These are phyloP conservation scores for Pseudanteris insignis DNA, from an alignment of 2,888 invertebrate species.

Conservation along the genomic window DNA sequence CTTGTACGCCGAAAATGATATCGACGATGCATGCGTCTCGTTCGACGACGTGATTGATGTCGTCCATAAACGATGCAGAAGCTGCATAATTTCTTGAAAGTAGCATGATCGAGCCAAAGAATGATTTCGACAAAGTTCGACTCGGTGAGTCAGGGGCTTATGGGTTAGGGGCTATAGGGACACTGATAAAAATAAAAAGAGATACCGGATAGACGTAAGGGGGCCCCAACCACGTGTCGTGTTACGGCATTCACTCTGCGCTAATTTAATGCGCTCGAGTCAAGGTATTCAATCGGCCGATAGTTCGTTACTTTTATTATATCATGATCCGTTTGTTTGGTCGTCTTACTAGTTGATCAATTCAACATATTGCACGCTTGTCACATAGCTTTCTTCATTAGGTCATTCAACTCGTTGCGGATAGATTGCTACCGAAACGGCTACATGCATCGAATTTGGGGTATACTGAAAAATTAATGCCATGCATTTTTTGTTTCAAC, in stretches of 20 bases:
- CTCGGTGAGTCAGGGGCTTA: conserved; percentile 30
- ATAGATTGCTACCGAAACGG: background rate
- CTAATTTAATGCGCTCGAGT: conserved; percentile 14
- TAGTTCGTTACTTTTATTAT: conserved; percentile 30
- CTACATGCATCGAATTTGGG: background rate
- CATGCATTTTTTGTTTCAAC: too few relatives aligned
- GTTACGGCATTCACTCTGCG: background rate
- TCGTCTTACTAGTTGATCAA: conserved; percentile 15
- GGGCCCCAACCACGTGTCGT: background rate
- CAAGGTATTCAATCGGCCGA: too few relatives aligned
- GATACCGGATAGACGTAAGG: conserved; percentile 37
- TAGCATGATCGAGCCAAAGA: conserved; percentile 14
- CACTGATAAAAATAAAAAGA: conserved; percentile 61
- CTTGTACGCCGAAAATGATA: conserved; percentile 18
- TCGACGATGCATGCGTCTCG: conserved; percentile 37
- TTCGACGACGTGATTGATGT: conserved; percentile 38
- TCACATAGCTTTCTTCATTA: conserved; percentile 14
- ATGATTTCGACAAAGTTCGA: background rate
- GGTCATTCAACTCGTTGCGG: background rate
- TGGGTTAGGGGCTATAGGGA: conserved; percentile 59
- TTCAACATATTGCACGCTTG: conserved; percentile 24
- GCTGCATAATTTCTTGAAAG: conserved; percentile 31
- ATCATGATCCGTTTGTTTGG: conserved; percentile 7
- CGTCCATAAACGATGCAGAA: conserved; percentile 35
- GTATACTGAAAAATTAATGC: too few relatives aligned